Evolutionary conservation across 2,113 vertebrate genomes (phyloP).

Genomic region (human): DNA sequence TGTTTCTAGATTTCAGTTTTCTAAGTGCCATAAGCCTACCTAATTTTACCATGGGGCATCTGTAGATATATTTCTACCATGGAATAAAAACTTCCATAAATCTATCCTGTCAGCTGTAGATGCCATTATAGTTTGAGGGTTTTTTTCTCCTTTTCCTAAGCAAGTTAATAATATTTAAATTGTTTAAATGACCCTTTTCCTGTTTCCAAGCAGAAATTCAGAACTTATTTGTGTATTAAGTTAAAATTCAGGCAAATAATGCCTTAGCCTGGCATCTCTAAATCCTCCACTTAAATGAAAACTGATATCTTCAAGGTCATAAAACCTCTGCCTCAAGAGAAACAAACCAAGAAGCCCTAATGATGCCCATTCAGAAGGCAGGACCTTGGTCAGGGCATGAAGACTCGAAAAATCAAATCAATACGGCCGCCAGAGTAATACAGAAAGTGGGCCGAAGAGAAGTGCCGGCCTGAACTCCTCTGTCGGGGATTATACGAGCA

Average conservation of each 20-base stretch:
- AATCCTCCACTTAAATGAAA: constrained; percentile 63
- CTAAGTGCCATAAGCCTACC: constrained; percentile 53
- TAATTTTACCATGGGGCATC: constrained; percentile 59
- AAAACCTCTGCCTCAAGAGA: neutral
- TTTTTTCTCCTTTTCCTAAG: neutral
- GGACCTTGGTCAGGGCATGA: neutral
- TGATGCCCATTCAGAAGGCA: constrained; percentile 44
- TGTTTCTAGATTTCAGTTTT: constrained; percentile 32
- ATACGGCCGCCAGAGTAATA: neutral
- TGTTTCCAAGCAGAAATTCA: constrained; percentile 79
- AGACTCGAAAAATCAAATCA: fast-evolving
- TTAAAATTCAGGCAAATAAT: constrained; percentile 72
- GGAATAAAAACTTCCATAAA: constrained; percentile 72
- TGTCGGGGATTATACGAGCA: neutral
- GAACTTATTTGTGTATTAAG: constrained; percentile 79
- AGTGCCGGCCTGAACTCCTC: neutral
- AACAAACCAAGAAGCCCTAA: constrained; percentile 34
- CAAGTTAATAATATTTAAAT: constrained; percentile 80
- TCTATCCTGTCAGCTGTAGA: constrained; percentile 72
- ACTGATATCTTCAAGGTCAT: constrained; percentile 39
- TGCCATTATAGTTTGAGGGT: constrained; percentile 51
- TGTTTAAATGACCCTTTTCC: constrained; percentile 80
- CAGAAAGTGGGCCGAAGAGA: fast-evolving
- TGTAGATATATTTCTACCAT: constrained; percentile 72
- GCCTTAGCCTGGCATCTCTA: constrained; percentile 69